Base-by-base conservation (phyloP, 1,140 invertebrate genomes). In the Drosophila setifemur region DNA sequence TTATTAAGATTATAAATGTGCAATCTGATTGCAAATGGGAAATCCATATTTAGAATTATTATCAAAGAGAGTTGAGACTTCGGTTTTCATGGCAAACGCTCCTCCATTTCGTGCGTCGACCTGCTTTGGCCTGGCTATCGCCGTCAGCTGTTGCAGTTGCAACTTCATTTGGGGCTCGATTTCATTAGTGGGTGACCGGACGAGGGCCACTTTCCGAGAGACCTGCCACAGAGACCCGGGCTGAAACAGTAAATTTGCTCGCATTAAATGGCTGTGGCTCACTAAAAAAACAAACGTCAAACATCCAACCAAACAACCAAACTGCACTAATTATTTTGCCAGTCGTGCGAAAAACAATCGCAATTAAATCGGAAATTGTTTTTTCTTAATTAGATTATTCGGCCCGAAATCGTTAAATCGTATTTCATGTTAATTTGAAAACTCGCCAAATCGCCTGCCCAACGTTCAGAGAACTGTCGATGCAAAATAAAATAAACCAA, bases 401-500 rank as follows among this genome's bases (percentile, higher is more conserved):
- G 58, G 16, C 58, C 25, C 25, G 21, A 40, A 64, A 49, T 49
- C 43, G 60, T 61, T 72, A 83, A 83, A 83, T 85, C 70, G 74
- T 52, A 67, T 74, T 71, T 67, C 53, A 85, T 83, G 79, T 85
- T 85, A 85, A 83, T 83, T 74, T 78, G 7, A 43, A 79, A 79
- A 66, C 52, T 44, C 43, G 52, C 61, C 45, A n/a, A 44, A 33
- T 5, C 21, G 50, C 31, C 16, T 2, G 19, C 19, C 5, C 31
- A 35, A 16, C 6, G 18, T n/a, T 23, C 11, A 8, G 16, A 5
- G 31, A 74, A 53, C 79, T 58, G 50, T 78, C 73, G 61, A 79
- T 86, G 64, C 45, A 60, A n/a, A 67, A 86, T 79, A 79, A 83
- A 79, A 83, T 83, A 79, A 75, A 86, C 79, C 79, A 85, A 85